Conservation (phyloP, 2,888 invertebrate genomes). For the Agapetus fuscipes region DNA sequence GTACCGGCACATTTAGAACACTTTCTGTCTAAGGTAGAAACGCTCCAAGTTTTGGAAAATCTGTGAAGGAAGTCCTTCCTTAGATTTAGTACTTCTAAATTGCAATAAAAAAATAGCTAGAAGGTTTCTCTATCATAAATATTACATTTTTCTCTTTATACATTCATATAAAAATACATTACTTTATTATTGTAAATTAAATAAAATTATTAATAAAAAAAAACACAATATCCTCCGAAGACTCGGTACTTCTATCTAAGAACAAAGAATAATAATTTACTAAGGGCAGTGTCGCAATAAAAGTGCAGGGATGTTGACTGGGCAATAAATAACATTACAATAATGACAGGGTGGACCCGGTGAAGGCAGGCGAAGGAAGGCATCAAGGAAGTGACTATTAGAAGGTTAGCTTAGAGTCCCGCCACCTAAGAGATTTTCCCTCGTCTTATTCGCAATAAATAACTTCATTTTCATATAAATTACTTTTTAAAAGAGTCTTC, state of each 20-base stretch:
- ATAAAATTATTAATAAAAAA: slow-evolving; percentile 8
- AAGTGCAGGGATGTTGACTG: too few relatives aligned
- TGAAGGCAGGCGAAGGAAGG: slow-evolving; percentile 15
- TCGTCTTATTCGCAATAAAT: slow-evolving; percentile 6
- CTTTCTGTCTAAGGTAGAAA: too few relatives aligned
- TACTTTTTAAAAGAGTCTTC: slow-evolving; percentile 23
- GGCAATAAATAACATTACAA: too few relatives aligned
- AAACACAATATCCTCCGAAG: slow-evolving; percentile 22
- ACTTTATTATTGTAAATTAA: slow-evolving; percentile 5
- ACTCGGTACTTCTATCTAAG: slow-evolving; percentile 9
- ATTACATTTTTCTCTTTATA: slow-evolving; percentile 21
- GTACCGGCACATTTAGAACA: too few relatives aligned
- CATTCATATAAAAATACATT: slow-evolving; percentile 13
- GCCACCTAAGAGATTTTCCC: slow-evolving; percentile 21
- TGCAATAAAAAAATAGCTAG: slow-evolving; percentile 13
- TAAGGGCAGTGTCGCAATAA: too few relatives aligned
- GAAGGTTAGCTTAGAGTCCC: slow-evolving; percentile 18
- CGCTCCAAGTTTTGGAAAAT: slow-evolving; percentile 19
- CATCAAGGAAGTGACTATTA: slow-evolving; percentile 12
- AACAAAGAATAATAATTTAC: too few relatives aligned
- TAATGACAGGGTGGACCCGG: not conserved
- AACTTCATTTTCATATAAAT: too few relatives aligned
- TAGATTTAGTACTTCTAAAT: too few relatives aligned
- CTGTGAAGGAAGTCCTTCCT: slow-evolving; percentile 11
- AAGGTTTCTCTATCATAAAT: slow-evolving; percentile 21